These are phyloP conservation scores for Hephaestus fuliginosus DNA, from an alignment of 2,797 vertebrate genomes.

Conservation along the genomic window DNA sequence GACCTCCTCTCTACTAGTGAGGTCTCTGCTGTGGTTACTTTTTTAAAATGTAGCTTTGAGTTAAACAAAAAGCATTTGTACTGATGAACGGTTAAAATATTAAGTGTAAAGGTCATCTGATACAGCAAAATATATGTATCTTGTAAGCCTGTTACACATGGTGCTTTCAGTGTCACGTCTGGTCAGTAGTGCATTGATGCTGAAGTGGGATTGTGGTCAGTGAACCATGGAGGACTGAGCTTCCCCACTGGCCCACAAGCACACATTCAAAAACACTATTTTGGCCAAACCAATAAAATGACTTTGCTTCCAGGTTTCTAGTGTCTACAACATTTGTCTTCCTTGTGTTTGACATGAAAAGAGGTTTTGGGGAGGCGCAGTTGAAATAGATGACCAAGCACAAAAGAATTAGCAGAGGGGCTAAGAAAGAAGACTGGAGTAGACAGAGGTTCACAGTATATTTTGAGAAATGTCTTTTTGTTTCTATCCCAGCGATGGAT, in stretches of 20 bases:
- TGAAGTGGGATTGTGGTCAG: conserved; percentile 8
- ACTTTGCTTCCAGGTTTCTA: background rate
- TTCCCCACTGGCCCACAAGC: background rate
- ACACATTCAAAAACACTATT: conserved; percentile 1
- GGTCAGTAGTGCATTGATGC: background rate
- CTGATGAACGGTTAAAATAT: conserved; percentile 5
- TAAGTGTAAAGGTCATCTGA: background rate
- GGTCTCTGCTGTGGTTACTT: conserved; percentile 2
- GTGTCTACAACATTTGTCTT: background rate
- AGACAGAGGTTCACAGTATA: background rate
- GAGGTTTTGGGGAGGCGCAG: background rate
- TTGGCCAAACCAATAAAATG: background rate
- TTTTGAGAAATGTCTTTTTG: conserved; percentile 1
- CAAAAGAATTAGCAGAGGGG: background rate
- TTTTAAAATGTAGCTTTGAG: background rate
- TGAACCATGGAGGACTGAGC: background rate
- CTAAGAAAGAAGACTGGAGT: background rate
- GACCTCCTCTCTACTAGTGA: conserved; percentile 7
- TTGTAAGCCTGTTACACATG: background rate
- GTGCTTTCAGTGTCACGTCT: background rate
- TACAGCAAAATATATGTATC: background rate
- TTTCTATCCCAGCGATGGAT: conserved; percentile 11
- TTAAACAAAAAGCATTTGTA: background rate
- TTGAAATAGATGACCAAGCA: background rate
- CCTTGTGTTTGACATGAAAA: conserved; percentile 4